These are phyloP conservation scores for Syngnathus rostellatus DNA, from an alignment of 2,797 vertebrate species.

Conservation along the genomic window DNA sequence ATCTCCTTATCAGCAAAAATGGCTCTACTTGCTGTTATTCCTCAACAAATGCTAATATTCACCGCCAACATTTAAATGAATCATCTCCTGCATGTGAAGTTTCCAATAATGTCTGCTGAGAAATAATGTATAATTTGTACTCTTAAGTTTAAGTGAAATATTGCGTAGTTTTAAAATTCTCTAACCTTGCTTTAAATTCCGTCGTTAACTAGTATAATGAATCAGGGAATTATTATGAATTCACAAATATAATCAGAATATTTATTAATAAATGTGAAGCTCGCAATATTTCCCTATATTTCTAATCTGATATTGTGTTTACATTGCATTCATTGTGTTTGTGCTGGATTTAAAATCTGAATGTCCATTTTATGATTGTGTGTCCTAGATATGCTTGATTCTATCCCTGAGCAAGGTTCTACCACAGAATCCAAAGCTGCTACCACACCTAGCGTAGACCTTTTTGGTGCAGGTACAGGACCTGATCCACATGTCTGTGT, in stretches of 20 bases:
- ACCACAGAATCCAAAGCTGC: constrained; percentile 89
- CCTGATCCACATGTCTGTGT: constrained; percentile 62
- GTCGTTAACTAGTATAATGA: too few relatives aligned
- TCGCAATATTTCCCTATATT: constrained; percentile 2
- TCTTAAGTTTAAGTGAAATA: constrained; percentile 46
- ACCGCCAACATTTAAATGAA: constrained; percentile 23
- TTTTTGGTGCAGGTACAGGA: constrained; percentile 98
- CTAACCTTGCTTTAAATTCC: too few relatives aligned
- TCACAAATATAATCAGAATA: background rate
- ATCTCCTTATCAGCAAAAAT: constrained; percentile 29
- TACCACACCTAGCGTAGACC: constrained; percentile 96
- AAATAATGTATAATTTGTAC: constrained; percentile 36
- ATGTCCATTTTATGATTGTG: constrained; percentile 73
- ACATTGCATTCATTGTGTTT: constrained; percentile 50
- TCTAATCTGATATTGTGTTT: constrained; percentile 12
- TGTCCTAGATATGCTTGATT: constrained; percentile 99
- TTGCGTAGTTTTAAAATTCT: constrained; percentile 19
- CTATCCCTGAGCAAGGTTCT: constrained; percentile 85
- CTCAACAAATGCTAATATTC: constrained; percentile 34
- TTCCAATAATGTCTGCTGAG: constrained; percentile 19
- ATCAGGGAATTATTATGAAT: background rate
- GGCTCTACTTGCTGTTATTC: constrained; percentile 50
- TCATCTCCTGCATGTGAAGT: constrained; percentile 40
- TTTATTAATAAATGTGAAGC: background rate
- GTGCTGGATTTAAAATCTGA: constrained; percentile 62